Evolutionary conservation across 2,113 vertebrate species (phyloP).

Genomic region (Gallinago jamesoni): DNA sequence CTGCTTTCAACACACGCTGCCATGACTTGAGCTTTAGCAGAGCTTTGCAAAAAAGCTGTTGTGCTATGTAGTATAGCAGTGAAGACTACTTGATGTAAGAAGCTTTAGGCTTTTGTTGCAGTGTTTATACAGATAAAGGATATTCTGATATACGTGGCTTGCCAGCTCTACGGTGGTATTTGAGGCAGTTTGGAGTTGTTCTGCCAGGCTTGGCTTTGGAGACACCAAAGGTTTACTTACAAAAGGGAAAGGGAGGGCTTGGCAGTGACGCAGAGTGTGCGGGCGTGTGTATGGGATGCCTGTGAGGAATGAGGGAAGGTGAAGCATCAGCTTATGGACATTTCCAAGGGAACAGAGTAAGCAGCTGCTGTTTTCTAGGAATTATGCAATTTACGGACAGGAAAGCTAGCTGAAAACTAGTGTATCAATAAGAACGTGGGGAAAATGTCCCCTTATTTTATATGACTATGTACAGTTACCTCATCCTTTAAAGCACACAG

Average conservation of each 20-base stretch:
- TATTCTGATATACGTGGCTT: neutral
- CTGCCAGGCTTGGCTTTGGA: neutral
- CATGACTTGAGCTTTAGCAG: neutral
- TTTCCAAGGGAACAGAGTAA: neutral
- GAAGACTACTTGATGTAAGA: neutral
- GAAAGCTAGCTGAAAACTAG: neutral
- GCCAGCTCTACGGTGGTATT: neutral
- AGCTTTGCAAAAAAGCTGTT: neutral
- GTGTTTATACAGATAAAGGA: neutral
- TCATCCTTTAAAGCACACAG: neutral
- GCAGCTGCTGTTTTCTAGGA: neutral
- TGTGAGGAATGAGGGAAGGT: neutral
- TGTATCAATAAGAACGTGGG: neutral
- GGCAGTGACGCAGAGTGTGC: neutral
- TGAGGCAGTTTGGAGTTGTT: neutral
- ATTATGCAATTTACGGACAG: neutral
- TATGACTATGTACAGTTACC: neutral
- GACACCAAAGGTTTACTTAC: neutral
- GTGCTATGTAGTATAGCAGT: neutral
- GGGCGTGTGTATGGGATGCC: fast-evolving
- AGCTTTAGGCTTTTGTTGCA: neutral
- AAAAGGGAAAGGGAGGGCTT: neutral
- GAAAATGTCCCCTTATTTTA: neutral
- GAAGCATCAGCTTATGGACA: neutral
- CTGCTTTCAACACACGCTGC: neutral